A percentile compares a stretch with the other conserved stretches of the same genome.
Evolutionary conservation across 2,113 vertebrate genomes (phyloP).

Genomic region (Dolichallabes microphthalmus): DNA sequence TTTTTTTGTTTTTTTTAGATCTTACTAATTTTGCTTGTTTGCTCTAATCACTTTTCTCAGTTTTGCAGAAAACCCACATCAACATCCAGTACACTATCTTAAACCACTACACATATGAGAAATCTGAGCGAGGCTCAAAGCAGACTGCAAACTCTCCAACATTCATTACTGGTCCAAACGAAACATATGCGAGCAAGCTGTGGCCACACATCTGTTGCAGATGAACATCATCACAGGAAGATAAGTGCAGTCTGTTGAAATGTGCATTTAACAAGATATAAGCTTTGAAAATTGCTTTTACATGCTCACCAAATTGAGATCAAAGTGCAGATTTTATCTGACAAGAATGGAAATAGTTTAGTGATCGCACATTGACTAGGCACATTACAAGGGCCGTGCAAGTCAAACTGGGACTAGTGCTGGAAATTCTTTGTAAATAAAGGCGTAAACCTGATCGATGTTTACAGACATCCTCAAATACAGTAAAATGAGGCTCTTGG

Average conservation of each 20-base stretch:
- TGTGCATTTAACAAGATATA: not conserved
- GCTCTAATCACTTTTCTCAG: not conserved
- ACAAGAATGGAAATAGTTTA: not conserved
- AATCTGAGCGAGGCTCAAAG: not conserved
- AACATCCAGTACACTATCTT: not conserved
- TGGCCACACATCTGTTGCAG: not conserved
- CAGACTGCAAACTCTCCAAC: not conserved
- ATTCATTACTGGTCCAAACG: not conserved
- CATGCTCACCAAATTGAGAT: not conserved
- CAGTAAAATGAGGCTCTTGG: too few species aligned
- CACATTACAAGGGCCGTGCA: too few species aligned
- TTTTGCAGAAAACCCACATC: not conserved
- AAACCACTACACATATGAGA: not conserved
- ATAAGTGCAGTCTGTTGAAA: not conserved
- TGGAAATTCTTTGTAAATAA: too few species aligned
- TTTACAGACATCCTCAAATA: too few species aligned
- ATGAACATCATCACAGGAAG: constrained; percentile 4
- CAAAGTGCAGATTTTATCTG: constrained; percentile 9
- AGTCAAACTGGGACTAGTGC: too few species aligned
- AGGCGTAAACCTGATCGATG: too few species aligned
- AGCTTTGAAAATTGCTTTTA: not conserved
- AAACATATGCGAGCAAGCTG: not conserved
- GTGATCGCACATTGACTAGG: not conserved
- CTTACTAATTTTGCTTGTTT: not conserved
- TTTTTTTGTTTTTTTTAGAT: too few species aligned